Evolutionary conservation across 1,140 invertebrate species (phyloP).

Genomic region (Drosophila cardini): DNA sequence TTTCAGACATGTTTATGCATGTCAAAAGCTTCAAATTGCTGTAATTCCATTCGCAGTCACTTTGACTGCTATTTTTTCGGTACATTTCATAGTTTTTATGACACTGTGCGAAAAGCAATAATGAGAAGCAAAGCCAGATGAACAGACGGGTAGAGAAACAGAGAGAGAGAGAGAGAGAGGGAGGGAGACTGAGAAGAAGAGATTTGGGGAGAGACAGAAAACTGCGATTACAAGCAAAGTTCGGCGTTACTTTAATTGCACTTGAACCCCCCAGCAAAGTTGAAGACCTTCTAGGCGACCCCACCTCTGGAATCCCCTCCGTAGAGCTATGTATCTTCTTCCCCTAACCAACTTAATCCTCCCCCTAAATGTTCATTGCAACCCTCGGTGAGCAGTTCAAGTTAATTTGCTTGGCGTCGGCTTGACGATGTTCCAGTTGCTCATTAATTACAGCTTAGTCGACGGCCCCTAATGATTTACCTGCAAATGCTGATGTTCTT

Average conservation of each 20-base stretch:
- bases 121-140: not conserved
- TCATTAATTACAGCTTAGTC: slow-evolving; percentile 80
- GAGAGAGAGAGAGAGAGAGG: slow-evolving; percentile 2
- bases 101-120: not conserved
- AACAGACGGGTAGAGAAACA: not conserved
- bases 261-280: slow-evolving; percentile 49
- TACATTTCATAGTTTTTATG: not conserved
- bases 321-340: not conserved
- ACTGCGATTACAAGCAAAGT: slow-evolving; percentile 68
- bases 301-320: not conserved
- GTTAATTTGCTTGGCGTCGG: slow-evolving; percentile 70
- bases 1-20: not conserved
- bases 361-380: not conserved
- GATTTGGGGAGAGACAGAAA: slow-evolving; percentile 2
- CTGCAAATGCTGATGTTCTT: slow-evolving; percentile 51
- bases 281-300: slow-evolving; percentile 16
- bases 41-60: not conserved
- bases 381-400: slow-evolving; percentile 55
- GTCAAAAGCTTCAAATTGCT: not conserved
- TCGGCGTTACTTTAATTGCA: slow-evolving; percentile 70
- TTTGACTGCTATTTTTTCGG: not conserved
- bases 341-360: not conserved
- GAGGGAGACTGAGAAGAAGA: slow-evolving; percentile 38
- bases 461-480: slow-evolving; percentile 66
- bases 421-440: slow-evolving; percentile 70